Base-by-base conservation (phyloP, 1,140 invertebrate species). In the Ceratina australensis region DNA sequence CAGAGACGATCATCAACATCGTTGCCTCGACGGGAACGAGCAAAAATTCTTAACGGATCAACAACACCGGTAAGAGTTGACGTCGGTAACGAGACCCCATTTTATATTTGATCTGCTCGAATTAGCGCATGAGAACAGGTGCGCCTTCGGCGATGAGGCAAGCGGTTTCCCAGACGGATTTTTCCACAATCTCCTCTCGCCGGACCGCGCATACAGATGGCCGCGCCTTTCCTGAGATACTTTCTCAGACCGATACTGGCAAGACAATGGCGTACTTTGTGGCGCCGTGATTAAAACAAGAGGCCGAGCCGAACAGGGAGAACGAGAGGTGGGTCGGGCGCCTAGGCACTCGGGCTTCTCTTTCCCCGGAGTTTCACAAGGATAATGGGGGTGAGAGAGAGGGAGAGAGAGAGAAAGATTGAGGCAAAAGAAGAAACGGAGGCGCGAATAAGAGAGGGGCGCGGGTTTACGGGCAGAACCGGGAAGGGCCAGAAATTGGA, bases 191-290 rank as follows among this genome's bases (percentile, higher is more conserved):
- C 77, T 72, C 69, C 56, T 73, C 22, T 54, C 54, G 42, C 63
- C 13, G 80, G 76, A 82, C 79, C 56, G 50, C 28, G 72, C 63
- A 80, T 56, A 72, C 52, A 65, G 83, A 77, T 63, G 57, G 68
- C 56, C 68, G 47, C 61, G 33, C 72, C 72, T 59, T 67, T 85
- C 24, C 66, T 69, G 73, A 78, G 80, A 83, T 86, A 81, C 85
- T 76, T 88, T 86, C 84, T 89, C 86, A 89, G 86, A 87, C 90
- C 87, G 89, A 90, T 90, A 89, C 81, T 87, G 85, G 73, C 67
- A 90, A 89, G 86, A 92, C 89, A 90, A 91, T 90, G 77, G 88
- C 85, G 85, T 90, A 91, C 91, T 91, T 91, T 91, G 89, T 90
- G 86, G 87, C 83, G 71, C 82, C 85, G 88, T 90, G 90, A 91